These are phyloP conservation scores for Misgurnus mizolepis DNA, from an alignment of 2,113 vertebrate species.

Conservation along the genomic window DNA sequence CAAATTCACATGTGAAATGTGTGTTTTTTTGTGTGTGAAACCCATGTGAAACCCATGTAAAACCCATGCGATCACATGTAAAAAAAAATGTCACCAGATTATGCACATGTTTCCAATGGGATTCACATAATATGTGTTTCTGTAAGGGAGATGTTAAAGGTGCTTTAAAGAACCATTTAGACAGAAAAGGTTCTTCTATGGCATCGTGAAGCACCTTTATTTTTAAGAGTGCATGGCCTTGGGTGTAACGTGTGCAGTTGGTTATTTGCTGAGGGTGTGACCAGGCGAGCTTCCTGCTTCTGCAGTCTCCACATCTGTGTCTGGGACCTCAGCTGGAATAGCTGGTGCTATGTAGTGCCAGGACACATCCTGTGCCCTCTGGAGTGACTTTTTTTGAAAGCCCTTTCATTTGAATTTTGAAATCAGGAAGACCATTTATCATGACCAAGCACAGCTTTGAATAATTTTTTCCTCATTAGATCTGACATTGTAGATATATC, in stretches of 20 bases:
- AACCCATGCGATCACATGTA: too few relatives aligned
- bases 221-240: conserved; percentile 13
- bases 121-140: too few relatives aligned
- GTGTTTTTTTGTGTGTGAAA: too few relatives aligned
- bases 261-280: conserved; percentile 78
- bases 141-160: too few relatives aligned
- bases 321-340: conserved; percentile 29
- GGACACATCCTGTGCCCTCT: conserved; percentile 38
- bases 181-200: too few relatives aligned
- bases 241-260: conserved; percentile 69
- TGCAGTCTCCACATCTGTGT: conserved; percentile 53
- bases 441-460: not conserved
- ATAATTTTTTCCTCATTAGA: not conserved
- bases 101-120: too few relatives aligned
- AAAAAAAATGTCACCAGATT: too few relatives aligned
- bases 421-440: not conserved
- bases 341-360: conserved; percentile 3
- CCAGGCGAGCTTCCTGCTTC: conserved; percentile 65
- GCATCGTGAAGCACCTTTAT: too few relatives aligned
- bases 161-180: too few relatives aligned
- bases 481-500: not conserved
- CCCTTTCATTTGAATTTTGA: not conserved
- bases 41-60: too few relatives aligned
- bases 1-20: too few relatives aligned
- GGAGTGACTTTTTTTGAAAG: conserved; percentile 17